Conservation (phyloP, 2,113 vertebrate species). For the Cebidichthys violaceus region DNA sequence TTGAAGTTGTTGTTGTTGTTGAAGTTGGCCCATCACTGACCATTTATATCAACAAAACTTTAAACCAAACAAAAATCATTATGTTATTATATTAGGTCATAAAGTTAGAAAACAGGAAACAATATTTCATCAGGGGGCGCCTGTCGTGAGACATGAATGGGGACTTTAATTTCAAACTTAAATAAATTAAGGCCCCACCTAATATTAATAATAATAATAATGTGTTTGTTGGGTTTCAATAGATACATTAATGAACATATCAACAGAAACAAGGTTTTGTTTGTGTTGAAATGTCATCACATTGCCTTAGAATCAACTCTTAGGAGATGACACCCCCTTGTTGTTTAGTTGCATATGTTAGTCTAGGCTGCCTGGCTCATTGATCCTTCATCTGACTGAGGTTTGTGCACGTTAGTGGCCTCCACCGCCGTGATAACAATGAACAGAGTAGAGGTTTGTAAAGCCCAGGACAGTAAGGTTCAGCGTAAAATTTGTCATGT, state of each 20-base stretch:
- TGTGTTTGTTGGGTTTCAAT: background rate
- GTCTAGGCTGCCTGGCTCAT: background rate
- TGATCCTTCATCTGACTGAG: background rate
- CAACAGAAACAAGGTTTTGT: background rate
- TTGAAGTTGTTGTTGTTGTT: background rate
- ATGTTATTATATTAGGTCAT: background rate
- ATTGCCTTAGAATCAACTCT: background rate
- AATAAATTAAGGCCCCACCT: background rate
- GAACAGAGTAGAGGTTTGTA: slow-evolving; percentile 7
- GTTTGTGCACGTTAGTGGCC: no score
- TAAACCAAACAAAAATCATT: background rate
- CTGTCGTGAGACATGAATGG: background rate
- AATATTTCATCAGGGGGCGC: background rate
- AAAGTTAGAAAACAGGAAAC: background rate
- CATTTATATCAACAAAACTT: background rate
- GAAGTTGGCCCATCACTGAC: background rate
- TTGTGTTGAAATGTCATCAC: background rate
- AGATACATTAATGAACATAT: background rate
- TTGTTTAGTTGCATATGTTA: background rate
- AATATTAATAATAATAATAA: background rate
- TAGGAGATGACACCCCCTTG: background rate
- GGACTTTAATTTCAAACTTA: background rate
- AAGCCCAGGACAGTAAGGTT: background rate
- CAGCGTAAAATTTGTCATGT: background rate
- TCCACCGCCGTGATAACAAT: background rate